Base-by-base conservation (phyloP, 2,888 invertebrate species). In the Schizaphis graminum region DNA sequence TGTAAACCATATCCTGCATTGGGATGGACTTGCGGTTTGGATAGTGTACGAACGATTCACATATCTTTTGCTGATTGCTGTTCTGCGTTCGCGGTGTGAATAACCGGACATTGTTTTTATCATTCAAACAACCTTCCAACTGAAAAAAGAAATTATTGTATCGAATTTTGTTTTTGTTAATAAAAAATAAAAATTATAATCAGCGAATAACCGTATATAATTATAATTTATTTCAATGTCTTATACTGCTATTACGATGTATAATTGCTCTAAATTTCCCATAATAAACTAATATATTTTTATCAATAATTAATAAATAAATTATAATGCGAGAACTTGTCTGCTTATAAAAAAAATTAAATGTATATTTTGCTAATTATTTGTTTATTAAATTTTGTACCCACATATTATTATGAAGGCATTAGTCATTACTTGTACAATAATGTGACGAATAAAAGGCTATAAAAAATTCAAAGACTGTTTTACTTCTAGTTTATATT, bases 1-100 rank as follows among this genome's bases (percentile, higher is more conserved):
- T 94, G 86, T 91, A 94, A 44, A 90, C 89, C 93, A 90, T 85
- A 89, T 93, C 93, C 57, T 93, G 93, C 35, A 85, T 57, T 3
- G 89, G 89, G 1, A 85, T 28, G 21, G 94, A 53, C 16, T 86
- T 94, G 94, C 53, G 94, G 90, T 94, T 91, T 41, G 94, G 86
- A 61, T 91, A 94, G 5, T 67, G 61, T 53, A 94, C 90, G n/a
- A 53, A 91, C 13, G 90, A 94, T 49, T 91, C 90, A 24, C 86
- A 86, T 35, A 61, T 89, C 61, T 94, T 90, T 67, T 67, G 94
- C 53, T 67, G 94, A 94, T 86, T 90, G 41, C 90, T n/a, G 28
- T 41, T 67, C 35, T 61, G 49, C 86, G 84, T 85, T 28, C 53
- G 93, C 10, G 86, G 47, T 49, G 26, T 47, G 47, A 53, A 93